Base-by-base conservation (phyloP, 35 echinoderm and acorn worm species). In the Stichopus chloronotus region DNA sequence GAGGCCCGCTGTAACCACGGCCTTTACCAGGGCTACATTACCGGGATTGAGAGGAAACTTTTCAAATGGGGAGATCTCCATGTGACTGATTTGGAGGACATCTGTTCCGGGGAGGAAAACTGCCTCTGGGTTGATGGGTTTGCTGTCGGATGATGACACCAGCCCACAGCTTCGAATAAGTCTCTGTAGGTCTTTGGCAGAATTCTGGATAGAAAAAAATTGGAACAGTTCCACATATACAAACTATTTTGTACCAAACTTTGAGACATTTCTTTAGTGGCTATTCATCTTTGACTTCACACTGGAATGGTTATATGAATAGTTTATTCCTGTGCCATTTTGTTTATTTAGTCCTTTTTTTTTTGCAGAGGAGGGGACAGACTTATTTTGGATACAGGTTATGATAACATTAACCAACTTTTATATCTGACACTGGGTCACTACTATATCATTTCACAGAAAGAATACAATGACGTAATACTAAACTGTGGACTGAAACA, bases 41-140 rank as follows among this genome's bases (percentile, higher is more conserved):
- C 83, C 90, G 69, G n/a, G 52, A 17, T 79, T 96, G 14, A 98
- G 79, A 3, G 94, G 92, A 68, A 95, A 98, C 78, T 90, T 95
- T 71, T 95, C 90, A 13, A 83, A 91, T 23, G 54, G 72, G 23
- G 92, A 82, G 3, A 78, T 20, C 4, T 92, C 86, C 25, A 79
- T 80, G 84, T 98, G 95, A 79, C 96, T 98, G 57, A 98, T 98
- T 61, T 98, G 87, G 6, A 98, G 78, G 4, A 98, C 90, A 77
- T 94, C 96, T 59, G 86, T 86, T 21, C 58, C 89, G 52, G 90
- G 56, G 17, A 91, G 25, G 58, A 91, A 91, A 4, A 91, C 52
- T 9, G 91, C 76, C 30, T 85, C 63, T 16, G 81, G 56, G 8
- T 72, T 79, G 72, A 56, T 8, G 17, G 80, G 9, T 59, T 55